Evolutionary conservation across 2,113 vertebrate species (phyloP).

Genomic region (Archilochus colubris): DNA sequence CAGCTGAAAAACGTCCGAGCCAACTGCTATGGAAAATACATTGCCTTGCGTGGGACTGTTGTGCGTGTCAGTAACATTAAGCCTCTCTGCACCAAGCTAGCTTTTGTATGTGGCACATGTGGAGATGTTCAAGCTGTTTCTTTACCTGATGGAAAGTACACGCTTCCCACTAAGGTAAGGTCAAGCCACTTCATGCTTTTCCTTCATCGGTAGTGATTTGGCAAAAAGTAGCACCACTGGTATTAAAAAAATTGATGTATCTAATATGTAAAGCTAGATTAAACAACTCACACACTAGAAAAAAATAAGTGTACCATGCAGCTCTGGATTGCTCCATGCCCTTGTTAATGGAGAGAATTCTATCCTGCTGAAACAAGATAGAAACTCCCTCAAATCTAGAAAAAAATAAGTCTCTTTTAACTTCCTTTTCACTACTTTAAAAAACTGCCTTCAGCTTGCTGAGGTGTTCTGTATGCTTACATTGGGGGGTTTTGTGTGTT

Average conservation of each 20-base stretch:
- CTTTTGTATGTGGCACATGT: conserved; percentile 87
- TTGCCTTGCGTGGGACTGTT: conserved; percentile 90
- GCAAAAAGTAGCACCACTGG: accelerated
- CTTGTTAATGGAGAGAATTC: neutral
- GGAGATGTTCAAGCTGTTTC: conserved; percentile 81
- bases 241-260: neutral
- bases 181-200: neutral
- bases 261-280: neutral
- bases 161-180: conserved; percentile 87
- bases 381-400: neutral
- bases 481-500: neutral
- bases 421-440: neutral
- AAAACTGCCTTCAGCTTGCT: neutral
- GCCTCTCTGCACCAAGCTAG: conserved; percentile 89
- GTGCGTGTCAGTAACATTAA: conserved; percentile 94
- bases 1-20: conserved; percentile 88
- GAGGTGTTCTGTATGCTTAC: neutral
- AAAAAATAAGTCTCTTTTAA: neutral
- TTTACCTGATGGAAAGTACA: conserved; percentile 90
- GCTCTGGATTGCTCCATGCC: neutral
- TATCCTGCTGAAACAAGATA: neutral
- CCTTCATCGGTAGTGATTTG: neutral
- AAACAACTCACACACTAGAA: neutral
- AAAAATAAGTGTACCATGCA: neutral
- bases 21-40: conserved; percentile 89